phyloP scores from a whole-genome alignment of 2,888 invertebrate genomes.

The Cyaniris semiargus region DNA sequence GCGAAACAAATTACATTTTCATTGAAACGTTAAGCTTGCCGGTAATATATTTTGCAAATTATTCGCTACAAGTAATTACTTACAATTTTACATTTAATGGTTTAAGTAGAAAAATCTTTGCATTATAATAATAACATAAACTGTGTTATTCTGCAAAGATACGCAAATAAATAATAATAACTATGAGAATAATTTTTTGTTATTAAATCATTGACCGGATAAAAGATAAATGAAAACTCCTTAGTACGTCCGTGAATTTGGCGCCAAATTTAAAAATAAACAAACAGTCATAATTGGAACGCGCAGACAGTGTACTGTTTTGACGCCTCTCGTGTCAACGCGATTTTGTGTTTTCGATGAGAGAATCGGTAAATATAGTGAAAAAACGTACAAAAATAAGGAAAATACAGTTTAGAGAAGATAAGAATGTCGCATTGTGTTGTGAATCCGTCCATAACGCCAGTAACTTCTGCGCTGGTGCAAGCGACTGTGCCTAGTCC shows the following conservation, averaged over 20 bases:
- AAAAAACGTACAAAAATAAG: slow-evolving; percentile 31
- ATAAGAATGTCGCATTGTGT: slow-evolving; percentile 70
- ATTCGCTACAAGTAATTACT: background rate
- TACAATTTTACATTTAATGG: background rate
- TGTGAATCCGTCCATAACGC: slow-evolving; percentile 70
- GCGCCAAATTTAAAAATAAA: slow-evolving; percentile 80
- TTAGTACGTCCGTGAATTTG: slow-evolving; percentile 63
- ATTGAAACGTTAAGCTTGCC: too few relatives aligned
- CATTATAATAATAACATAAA: background rate
- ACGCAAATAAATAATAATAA: background rate
- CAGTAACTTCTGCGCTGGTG: slow-evolving; percentile 50
- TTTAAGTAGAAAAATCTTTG: background rate
- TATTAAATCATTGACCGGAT: background rate
- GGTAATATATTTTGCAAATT: background rate
- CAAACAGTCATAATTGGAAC: slow-evolving; percentile 76
- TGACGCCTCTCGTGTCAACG: slow-evolving; percentile 58
- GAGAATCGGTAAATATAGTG: slow-evolving; percentile 37
- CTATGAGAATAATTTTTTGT: background rate
- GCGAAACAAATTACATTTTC: background rate
- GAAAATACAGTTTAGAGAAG: background rate
- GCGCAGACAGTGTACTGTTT: slow-evolving; percentile 75
- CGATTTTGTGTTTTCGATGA: slow-evolving; percentile 51
- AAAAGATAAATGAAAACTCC: slow-evolving; percentile 46
- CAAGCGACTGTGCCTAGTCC: slow-evolving; percentile 40
- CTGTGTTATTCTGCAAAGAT: background rate